phyloP scores from a whole-genome alignment of 2,888 invertebrate genomes.

The Trichogramma dendrolimi region DNA sequence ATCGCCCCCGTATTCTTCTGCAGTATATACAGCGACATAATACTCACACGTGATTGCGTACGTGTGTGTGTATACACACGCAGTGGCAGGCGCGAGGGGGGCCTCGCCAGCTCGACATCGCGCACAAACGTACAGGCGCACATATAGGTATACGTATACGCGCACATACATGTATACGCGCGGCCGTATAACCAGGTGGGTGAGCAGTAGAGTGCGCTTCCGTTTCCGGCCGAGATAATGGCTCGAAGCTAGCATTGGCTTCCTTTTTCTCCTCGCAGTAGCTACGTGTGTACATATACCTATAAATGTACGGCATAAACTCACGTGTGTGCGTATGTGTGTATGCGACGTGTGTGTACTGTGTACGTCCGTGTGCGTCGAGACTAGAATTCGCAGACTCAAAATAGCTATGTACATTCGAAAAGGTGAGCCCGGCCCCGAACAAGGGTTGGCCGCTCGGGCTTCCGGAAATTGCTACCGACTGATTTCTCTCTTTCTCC shows the following conservation, averaged over 20 bases:
- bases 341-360: too few species aligned
- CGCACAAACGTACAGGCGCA: conserved; percentile 6
- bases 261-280: background rate
- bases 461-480: background rate
- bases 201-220: conserved; percentile 50
- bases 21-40: too few species aligned
- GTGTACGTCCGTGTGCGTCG: too few species aligned
- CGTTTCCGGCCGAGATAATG: conserved; percentile 50
- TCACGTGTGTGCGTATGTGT: background rate
- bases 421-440: too few species aligned
- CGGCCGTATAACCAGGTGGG: conserved; percentile 46
- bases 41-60: background rate
- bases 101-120: background rate
- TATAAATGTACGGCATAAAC: background rate
- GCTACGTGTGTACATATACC: background rate
- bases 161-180: background rate
- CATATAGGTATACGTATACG: background rate
- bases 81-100: background rate
- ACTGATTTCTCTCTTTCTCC: background rate
- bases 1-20: too few species aligned
- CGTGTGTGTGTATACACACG: too few species aligned
- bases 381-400: too few species aligned
- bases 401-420: too few species aligned
- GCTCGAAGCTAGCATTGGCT: conserved; percentile 31
- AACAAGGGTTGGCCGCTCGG: background rate